These are phyloP conservation scores for Callinectes sapidus DNA, from an alignment of 2,888 invertebrate species.

Conservation along the genomic window DNA sequence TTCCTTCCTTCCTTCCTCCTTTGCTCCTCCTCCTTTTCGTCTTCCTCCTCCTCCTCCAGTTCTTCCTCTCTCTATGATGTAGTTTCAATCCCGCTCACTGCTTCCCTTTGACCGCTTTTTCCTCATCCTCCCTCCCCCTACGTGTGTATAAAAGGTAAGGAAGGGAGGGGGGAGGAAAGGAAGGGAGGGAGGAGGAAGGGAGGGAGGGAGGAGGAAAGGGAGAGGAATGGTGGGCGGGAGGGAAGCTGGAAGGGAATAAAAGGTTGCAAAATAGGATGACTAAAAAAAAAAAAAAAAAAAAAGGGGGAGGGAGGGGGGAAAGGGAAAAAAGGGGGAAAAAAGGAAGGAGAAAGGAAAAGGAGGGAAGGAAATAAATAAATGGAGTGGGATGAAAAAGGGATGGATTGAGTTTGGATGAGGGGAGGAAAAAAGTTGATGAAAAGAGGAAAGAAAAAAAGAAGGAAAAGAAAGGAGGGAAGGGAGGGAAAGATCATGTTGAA, in stretches of 20 bases:
- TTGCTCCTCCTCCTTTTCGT: neutral
- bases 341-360: neutral
- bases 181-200: neutral
- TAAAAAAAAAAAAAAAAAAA: too few species aligned
- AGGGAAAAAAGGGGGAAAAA: neutral
- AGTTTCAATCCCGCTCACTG: neutral
- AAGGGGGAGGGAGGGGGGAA: neutral
- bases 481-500: neutral
- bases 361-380: neutral
- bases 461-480: neutral
- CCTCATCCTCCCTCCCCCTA: neutral
- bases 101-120: slow-evolving; percentile 12
- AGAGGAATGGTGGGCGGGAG: neutral
- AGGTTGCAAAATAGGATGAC: too few species aligned
- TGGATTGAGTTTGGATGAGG: neutral
- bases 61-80: slow-evolving; percentile 13
- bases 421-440: neutral
- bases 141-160: neutral
- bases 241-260: too few species aligned
- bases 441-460: neutral
- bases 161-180: neutral
- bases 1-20: neutral
- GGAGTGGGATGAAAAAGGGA: neutral
- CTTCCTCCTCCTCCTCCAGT: slow-evolving; percentile 14
- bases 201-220: neutral